Evolutionary conservation across 2,797 vertebrate genomes (phyloP).

Genomic region (Anas bahamensis): DNA sequence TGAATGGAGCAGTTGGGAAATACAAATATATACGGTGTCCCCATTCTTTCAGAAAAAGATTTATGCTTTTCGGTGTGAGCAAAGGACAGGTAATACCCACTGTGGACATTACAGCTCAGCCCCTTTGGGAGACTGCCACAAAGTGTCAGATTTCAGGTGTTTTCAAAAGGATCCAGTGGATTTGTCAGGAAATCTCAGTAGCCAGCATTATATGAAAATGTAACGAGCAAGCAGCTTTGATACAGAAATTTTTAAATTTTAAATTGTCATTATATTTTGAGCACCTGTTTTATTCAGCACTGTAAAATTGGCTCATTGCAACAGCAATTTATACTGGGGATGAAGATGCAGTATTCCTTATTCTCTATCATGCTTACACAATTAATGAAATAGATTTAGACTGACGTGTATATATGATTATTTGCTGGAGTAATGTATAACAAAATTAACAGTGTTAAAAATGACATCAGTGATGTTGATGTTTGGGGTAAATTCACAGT

Average conservation of each 20-base stretch:
- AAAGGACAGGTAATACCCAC: not conserved
- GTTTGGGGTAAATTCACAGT: conserved; percentile 23
- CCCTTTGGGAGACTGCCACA: conserved; percentile 26
- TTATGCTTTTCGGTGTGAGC: conserved; percentile 15
- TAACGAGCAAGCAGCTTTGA: conserved; percentile 40
- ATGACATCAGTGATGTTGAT: conserved; percentile 41
- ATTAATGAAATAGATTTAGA: conserved; percentile 67
- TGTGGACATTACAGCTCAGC: not conserved
- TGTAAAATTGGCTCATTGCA: conserved; percentile 65
- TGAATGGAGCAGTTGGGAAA: conserved; percentile 12
- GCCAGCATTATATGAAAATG: conserved; percentile 16
- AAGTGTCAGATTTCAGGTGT: not conserved
- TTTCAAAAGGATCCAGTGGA: conserved; percentile 3
- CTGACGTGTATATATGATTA: conserved; percentile 39
- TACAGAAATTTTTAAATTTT: conserved; percentile 25
- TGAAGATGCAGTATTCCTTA: conserved; percentile 78
- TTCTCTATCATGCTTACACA: conserved; percentile 64
- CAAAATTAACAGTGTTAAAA: conserved; percentile 56
- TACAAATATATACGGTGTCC: not conserved
- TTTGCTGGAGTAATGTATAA: conserved; percentile 36
- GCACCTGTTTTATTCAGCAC: conserved; percentile 57
- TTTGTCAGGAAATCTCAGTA: conserved; percentile 43
- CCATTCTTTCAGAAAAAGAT: conserved; percentile 6
- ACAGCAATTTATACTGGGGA: conserved; percentile 30
- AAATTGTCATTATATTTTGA: conserved; percentile 60